A percentile compares a stretch with the other conserved stretches of the same genome.
Conservation (phyloP, 2,888 invertebrate genomes). For the Sympetrum striolatum region DNA sequence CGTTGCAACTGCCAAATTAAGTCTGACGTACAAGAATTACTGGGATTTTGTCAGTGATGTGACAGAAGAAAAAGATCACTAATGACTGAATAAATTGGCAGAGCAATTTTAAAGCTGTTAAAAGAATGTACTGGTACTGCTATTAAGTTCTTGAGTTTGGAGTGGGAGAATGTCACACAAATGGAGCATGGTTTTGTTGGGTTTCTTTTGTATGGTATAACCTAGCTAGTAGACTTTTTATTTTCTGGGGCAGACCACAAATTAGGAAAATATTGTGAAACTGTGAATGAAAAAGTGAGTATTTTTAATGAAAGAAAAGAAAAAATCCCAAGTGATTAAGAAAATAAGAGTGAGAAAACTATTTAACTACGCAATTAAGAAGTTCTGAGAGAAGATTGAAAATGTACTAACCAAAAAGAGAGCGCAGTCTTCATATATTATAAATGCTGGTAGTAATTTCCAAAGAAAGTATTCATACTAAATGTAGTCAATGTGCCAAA, state of each 20-base stretch:
- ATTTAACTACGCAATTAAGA: background rate
- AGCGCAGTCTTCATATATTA: constrained; percentile 4
- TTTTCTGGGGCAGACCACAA: constrained; percentile 2
- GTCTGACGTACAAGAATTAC: constrained; percentile 10
- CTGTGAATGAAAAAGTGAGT: background rate
- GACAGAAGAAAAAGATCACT: background rate
- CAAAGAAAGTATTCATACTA: constrained; percentile 19
- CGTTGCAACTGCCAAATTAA: constrained; percentile 26
- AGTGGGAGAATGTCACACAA: background rate
- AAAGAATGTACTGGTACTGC: constrained; percentile 3
- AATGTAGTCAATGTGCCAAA: constrained; percentile 37
- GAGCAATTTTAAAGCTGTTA: background rate
- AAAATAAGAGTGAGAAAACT: constrained; percentile 10
- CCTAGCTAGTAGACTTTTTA: background rate
- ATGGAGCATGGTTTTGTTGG: background rate
- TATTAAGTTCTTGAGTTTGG: constrained; percentile 4
- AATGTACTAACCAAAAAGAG: constrained; percentile 33
- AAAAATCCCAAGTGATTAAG: background rate
- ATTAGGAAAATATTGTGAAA: background rate
- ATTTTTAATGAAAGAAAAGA: constrained; percentile 11
- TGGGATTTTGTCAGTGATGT: background rate
- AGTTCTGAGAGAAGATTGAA: constrained; percentile 4
- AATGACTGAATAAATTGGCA: constrained; percentile 8
- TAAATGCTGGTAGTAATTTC: constrained; percentile 8
- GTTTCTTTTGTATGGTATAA: background rate